Conservation (phyloP, 2,113 vertebrate species). For the Morone chrysops region DNA sequence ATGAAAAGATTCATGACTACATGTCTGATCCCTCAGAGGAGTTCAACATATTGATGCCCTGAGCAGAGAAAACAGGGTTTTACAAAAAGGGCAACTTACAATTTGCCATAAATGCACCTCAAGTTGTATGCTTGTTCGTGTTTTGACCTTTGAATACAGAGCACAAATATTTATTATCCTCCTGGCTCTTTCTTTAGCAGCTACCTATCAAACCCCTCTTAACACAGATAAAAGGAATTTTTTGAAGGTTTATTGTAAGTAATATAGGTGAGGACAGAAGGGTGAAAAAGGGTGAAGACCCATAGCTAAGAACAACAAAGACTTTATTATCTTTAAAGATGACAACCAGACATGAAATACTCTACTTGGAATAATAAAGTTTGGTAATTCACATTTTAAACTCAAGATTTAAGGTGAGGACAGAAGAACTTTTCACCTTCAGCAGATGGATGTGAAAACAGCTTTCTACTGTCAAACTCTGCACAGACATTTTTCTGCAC, state of each 20-base stretch:
- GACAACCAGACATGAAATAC: background rate
- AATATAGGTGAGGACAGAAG: background rate
- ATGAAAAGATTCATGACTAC: slow-evolving; percentile 4
- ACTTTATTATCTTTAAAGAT: background rate
- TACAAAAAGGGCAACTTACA: background rate
- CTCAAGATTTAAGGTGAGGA: background rate
- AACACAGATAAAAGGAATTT: background rate
- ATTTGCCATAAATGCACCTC: background rate
- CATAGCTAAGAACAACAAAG: background rate
- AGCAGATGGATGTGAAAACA: background rate
- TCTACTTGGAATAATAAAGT: background rate
- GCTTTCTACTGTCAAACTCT: background rate
- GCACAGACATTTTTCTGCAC: no score
- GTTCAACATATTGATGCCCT: background rate
- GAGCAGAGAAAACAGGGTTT: slow-evolving; percentile 10
- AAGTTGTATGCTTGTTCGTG: background rate
- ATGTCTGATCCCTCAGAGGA: background rate
- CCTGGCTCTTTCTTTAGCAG: background rate
- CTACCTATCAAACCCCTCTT: background rate
- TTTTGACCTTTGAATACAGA: slow-evolving; percentile 22
- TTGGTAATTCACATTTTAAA: background rate
- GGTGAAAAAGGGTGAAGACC: background rate
- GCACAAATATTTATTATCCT: slow-evolving; percentile 14
- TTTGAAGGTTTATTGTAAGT: background rate
- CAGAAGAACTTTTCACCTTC: background rate